Percentiles rank a stretch among this genome's conserved stretches.
These are phyloP conservation scores for Perca schrenkii DNA, from an alignment of 2,113 vertebrate species.

Conservation along the genomic window DNA sequence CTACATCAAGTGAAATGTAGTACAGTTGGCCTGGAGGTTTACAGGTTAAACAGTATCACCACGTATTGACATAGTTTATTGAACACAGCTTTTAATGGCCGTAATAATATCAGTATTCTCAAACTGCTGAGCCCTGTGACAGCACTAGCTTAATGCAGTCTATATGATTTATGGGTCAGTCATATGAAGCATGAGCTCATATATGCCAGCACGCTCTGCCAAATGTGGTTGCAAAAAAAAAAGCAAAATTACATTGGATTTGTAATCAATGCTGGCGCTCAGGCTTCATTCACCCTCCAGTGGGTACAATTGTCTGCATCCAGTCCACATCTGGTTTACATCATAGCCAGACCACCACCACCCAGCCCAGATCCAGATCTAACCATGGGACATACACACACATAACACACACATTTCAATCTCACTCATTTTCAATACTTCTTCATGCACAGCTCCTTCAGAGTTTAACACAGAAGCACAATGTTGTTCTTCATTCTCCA, in stretches of 20 bases:
- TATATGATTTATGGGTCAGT: slow-evolving; percentile 66
- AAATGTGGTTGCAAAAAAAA: slow-evolving; percentile 63
- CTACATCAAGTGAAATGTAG: slow-evolving; percentile 25
- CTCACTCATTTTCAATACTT: slow-evolving; percentile 60
- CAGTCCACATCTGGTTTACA: slow-evolving; percentile 82
- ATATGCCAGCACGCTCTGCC: slow-evolving; percentile 48
- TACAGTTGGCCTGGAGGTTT: not conserved
- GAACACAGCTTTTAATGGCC: slow-evolving; percentile 24
- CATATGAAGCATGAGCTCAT: slow-evolving; percentile 74
- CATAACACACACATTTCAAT: slow-evolving; percentile 43
- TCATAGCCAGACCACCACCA: slow-evolving; percentile 73
- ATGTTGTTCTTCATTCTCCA: slow-evolving; percentile 61
- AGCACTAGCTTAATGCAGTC: slow-evolving; percentile 47
- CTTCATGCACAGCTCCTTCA: slow-evolving; percentile 41
- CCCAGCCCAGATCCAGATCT: slow-evolving; percentile 55
- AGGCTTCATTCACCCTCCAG: slow-evolving; percentile 54
- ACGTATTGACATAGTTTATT: slow-evolving; percentile 22
- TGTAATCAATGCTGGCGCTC: slow-evolving; percentile 72
- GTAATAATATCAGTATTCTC: slow-evolving; percentile 28
- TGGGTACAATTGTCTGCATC: slow-evolving; percentile 72
- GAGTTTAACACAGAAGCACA: slow-evolving; percentile 65
- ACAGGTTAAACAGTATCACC: slow-evolving; percentile 25
- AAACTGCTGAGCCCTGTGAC: slow-evolving; percentile 33
- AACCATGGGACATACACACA: slow-evolving; percentile 43
- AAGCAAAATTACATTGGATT: slow-evolving; percentile 73